Conservation (phyloP, 1,140 invertebrate species). For the Elymnias hypermnestra region DNA sequence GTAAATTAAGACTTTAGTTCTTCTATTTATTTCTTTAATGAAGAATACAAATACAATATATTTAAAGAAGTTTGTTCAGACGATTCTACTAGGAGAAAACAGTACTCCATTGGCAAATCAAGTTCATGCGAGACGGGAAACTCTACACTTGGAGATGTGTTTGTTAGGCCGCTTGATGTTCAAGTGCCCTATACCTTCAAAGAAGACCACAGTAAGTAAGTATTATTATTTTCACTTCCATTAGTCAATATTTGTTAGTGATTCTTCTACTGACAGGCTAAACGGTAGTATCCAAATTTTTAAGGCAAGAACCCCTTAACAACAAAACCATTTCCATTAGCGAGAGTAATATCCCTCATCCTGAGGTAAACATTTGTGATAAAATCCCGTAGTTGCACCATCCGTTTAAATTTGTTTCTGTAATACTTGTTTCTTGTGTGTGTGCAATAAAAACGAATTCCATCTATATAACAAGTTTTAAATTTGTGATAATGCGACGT, state of each 20-base stretch:
- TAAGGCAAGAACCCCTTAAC: no score
- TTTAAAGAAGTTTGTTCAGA: slow-evolving; percentile 36
- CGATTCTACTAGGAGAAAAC: slow-evolving; percentile 25
- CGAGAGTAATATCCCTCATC: no score
- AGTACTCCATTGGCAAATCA: slow-evolving; percentile 30
- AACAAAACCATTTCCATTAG: no score
- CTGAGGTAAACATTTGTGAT: no score
- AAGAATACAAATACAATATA: slow-evolving; percentile 4
- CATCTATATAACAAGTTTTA: neutral
- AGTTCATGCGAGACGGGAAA: slow-evolving; percentile 32
- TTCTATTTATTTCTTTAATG: neutral
- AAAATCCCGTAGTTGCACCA: no score
- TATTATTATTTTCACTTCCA: no score
- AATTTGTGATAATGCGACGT: no score
- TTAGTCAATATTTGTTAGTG: no score
- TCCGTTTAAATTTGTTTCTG: no score
- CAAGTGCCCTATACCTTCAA: slow-evolving; percentile 40
- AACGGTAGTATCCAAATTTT: no score
- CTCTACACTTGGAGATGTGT: slow-evolving; percentile 27
- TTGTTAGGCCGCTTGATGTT: slow-evolving; percentile 47
- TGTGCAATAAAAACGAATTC: neutral
- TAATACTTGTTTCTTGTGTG: neutral
- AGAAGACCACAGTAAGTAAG: slow-evolving; percentile 36
- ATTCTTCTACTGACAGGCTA: no score
- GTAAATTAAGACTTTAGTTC: no score